These are phyloP conservation scores for Theonella swinhoei DNA, from an alignment of 37 sponge, comb jelly and placozoan genomes.

Conservation along the genomic window DNA sequence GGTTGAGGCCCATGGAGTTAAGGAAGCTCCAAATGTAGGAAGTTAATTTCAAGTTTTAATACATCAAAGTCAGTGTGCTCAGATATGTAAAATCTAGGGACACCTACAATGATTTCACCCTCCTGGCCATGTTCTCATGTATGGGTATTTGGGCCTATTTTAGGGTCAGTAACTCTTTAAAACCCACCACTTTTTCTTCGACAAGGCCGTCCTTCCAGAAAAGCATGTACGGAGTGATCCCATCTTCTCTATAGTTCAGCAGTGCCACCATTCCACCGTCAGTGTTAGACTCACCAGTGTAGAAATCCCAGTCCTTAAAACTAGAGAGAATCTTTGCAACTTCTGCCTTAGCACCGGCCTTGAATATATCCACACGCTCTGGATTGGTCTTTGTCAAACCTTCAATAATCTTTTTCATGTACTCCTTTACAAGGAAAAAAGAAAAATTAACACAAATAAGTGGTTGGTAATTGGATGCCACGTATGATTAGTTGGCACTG, in stretches of 20 bases:
- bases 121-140: no score
- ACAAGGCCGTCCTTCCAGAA: slow-evolving; percentile 88
- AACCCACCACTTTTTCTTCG: slow-evolving; percentile 90
- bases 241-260: slow-evolving; percentile 78
- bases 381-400: slow-evolving; percentile 56
- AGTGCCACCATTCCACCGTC: slow-evolving; percentile 66
- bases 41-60: no score
- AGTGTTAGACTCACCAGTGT: slow-evolving; percentile 68
- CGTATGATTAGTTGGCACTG: no score
- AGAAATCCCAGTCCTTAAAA: slow-evolving; percentile 85
- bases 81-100: no score
- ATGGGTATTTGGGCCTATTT: no score
- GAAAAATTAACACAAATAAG: not conserved
- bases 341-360: slow-evolving; percentile 34
- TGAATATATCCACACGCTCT: slow-evolving; percentile 66
- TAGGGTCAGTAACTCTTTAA: not conserved
- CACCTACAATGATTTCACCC: no score
- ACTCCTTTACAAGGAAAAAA: slow-evolving; percentile 27
- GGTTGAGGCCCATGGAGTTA: no score
- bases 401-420: slow-evolving; percentile 56
- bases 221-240: slow-evolving; percentile 77
- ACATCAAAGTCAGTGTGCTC: no score
- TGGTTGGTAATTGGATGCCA: no score
- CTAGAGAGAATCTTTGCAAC: slow-evolving; percentile 51
- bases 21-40: no score